phyloP scores from a whole-genome alignment of 2,113 vertebrate species.

The Tupaia tana region DNA sequence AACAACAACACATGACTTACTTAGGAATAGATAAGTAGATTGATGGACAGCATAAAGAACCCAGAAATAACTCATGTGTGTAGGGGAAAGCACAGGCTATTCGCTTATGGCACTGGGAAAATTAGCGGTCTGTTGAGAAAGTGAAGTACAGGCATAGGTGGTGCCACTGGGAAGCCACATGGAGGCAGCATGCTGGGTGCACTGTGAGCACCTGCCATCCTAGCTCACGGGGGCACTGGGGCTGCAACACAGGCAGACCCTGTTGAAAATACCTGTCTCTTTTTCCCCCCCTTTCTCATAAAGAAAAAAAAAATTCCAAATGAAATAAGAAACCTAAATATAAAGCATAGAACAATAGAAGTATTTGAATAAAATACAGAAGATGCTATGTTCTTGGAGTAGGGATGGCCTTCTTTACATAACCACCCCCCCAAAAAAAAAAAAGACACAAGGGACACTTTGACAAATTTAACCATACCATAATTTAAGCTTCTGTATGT shows the following conservation, averaged over 20 bases:
- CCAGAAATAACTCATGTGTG: constrained; percentile 9
- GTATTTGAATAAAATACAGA: constrained; percentile 21
- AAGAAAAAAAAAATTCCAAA: constrained; percentile 51
- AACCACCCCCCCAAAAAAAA: background rate
- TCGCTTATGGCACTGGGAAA: background rate
- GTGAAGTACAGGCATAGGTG: background rate
- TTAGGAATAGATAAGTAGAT: background rate
- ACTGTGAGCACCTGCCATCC: no score
- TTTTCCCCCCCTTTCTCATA: background rate
- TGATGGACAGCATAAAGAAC: constrained; percentile 17
- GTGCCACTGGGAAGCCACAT: no score
- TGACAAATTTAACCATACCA: background rate
- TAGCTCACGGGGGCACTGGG: no score
- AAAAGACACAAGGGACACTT: constrained; percentile 22
- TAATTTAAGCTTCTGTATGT: background rate
- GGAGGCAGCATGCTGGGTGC: no score
- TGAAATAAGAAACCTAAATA: background rate
- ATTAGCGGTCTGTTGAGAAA: background rate
- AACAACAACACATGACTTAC: constrained; percentile 11
- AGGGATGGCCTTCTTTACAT: background rate
- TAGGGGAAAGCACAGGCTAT: constrained; percentile 14
- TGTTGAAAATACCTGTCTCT: no score
- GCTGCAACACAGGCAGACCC: no score
- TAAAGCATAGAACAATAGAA: constrained; percentile 6
- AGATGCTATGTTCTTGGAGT: background rate